Conservation (phyloP, 2,113 vertebrate genomes). For the Pantherophis guttatus region DNA sequence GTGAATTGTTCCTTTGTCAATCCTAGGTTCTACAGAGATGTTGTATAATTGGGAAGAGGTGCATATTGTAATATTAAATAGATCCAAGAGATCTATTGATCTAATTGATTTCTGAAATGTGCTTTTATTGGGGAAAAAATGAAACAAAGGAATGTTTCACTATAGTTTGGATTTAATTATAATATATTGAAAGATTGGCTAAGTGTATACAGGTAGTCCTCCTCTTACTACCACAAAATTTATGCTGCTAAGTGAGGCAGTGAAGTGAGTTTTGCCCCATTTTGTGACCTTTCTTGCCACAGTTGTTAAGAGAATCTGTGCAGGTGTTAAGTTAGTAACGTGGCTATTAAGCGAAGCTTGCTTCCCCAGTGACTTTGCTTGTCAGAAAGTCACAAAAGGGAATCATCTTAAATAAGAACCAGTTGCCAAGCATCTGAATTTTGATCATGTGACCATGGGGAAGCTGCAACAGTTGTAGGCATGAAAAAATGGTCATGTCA, state of each 20-base stretch:
- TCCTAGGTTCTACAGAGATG: neutral
- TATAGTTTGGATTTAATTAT: neutral
- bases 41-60: neutral
- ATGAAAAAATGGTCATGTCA: neutral
- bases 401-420: neutral
- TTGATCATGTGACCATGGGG: neutral
- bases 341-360: neutral
- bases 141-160: neutral
- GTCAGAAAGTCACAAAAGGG: neutral
- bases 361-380: neutral
- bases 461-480: neutral
- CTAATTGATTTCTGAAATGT: neutral
- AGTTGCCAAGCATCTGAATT: neutral
- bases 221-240: neutral
- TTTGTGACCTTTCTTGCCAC: neutral
- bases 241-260: neutral
- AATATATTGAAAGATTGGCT: neutral
- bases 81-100: neutral
- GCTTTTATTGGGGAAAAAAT: neutral
- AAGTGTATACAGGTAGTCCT: neutral
- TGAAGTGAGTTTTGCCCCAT: neutral
- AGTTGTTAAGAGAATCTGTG: neutral
- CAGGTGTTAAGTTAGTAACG: neutral
- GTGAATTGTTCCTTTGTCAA: neutral
- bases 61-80: neutral